Evolutionary conservation across 2,797 vertebrate genomes (phyloP).

Genomic region (Phalloptychus januarius): DNA sequence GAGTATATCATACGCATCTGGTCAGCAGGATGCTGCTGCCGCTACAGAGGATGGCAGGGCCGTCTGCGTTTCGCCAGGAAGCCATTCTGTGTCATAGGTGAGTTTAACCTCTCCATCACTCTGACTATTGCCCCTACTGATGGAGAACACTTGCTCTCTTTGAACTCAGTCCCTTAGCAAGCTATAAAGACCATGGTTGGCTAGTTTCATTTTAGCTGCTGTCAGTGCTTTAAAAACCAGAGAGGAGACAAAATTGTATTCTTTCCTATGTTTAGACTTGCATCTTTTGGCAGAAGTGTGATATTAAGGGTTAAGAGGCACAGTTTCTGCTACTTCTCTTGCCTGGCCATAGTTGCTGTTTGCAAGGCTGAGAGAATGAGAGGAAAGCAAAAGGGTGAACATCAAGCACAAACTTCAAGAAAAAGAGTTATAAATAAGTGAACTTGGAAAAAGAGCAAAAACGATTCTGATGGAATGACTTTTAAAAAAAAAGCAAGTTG

Average conservation of each 20-base stretch:
- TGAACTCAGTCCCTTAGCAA: conserved; percentile 33
- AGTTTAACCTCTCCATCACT: conserved; percentile 33
- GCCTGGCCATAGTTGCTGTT: too few species aligned
- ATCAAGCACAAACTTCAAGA: background rate
- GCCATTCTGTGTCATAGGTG: conserved; percentile 96
- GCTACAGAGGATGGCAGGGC: conserved; percentile 96
- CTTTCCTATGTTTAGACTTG: conserved; percentile 69
- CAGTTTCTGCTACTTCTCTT: conserved; percentile 11
- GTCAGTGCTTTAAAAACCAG: conserved; percentile 55
- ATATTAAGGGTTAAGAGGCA: conserved; percentile 11
- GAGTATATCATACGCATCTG: conserved; percentile 96
- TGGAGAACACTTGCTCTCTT: conserved; percentile 16
- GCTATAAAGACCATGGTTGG: conserved; percentile 38
- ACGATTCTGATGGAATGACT: background rate
- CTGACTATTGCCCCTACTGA: background rate
- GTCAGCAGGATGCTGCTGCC: conserved; percentile 97
- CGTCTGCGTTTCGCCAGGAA: conserved; percentile 93
- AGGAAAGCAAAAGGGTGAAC: too few species aligned
- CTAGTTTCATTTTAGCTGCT: conserved; percentile 56
- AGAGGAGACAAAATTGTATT: conserved; percentile 52
- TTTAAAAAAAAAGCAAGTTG: background rate
- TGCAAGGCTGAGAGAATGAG: too few species aligned
- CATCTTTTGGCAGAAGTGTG: conserved; percentile 38
- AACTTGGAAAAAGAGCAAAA: background rate
- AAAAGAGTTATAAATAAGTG: background rate